These are phyloP conservation scores for Isotomurus palustris DNA, from an alignment of 2,888 invertebrate species.

Conservation along the genomic window DNA sequence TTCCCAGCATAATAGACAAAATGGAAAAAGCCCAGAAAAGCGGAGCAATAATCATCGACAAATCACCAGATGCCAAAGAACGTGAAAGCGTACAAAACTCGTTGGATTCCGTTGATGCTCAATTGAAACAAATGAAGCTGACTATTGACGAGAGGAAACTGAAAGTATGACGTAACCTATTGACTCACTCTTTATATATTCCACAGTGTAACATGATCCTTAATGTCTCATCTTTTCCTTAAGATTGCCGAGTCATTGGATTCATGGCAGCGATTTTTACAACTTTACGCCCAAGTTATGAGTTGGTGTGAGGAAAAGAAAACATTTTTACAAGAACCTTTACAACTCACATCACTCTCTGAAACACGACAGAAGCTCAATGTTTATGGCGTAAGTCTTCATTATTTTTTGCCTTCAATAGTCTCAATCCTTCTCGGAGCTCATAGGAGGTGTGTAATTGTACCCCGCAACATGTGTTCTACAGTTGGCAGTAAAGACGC, in stretches of 20 bases:
- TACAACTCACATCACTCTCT: slow-evolving; percentile 70
- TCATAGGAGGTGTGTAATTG: no score
- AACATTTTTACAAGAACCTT: slow-evolving; percentile 70
- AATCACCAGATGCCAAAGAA: slow-evolving; percentile 72
- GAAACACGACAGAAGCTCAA: slow-evolving; percentile 79
- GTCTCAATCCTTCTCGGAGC: no score
- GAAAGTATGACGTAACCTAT: slow-evolving; percentile 52
- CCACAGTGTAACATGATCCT: no score
- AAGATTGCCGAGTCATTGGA: slow-evolving; percentile 77
- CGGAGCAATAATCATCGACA: slow-evolving; percentile 72
- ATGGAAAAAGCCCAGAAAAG: slow-evolving; percentile 72
- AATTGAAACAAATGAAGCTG: slow-evolving; percentile 69
- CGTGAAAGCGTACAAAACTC: slow-evolving; percentile 69
- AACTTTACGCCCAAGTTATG: slow-evolving; percentile 73
- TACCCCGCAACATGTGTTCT: no score
- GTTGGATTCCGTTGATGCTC: slow-evolving; percentile 69
- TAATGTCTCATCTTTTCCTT: no score
- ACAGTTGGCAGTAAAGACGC: slow-evolving; percentile 79
- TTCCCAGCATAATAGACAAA: slow-evolving; percentile 62
- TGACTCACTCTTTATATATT: no score
- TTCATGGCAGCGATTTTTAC: slow-evolving; percentile 80
- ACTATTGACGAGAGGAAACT: slow-evolving; percentile 79
- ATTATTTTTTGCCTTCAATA: slow-evolving; percentile 11
- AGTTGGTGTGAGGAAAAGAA: slow-evolving; percentile 79
- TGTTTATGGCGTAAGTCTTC: slow-evolving; percentile 72